Evolutionary conservation across 2,888 invertebrate genomes (phyloP), one percentile per base, ranked within the genome.

Genomic region (Doris montereyensis): DNA sequence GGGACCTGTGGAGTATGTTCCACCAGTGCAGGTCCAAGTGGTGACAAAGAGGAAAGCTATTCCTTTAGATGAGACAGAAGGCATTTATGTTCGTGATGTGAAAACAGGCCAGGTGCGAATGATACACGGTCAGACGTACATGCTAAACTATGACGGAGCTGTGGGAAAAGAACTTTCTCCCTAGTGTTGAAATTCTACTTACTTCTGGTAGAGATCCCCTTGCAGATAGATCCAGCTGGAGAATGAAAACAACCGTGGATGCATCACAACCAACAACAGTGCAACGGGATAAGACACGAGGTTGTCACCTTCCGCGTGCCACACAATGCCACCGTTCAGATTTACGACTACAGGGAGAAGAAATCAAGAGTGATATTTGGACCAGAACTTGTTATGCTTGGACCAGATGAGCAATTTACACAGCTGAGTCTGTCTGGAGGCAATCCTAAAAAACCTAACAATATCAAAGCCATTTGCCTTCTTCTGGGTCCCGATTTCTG

Each of bases 321-420:
- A 13, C 92, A 93, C 85, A 93, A 93, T 86, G 92, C 92, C 5
- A 92, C 92, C 70, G 92, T 92, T 10, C 93, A 93, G 87, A 91
- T 93, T 32, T 93, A 93, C 85, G 93, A 93, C 84, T 93, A 92
- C 85, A 92, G 92, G 83, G 90, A 91, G 76, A 93, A 93, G 84
- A 91, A 89, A 85, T 92, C 92, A 4, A 92, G 93, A 78, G 92
- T 93, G 77, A 87, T 92, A 13, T 93, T 92, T 87, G 93, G 93
- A 3, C 93, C 93, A n/a, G 93, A 93, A 80, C 87, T 93, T 80
- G 93, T 93, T 10, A 92, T 93, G 92, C 85, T 93, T 34, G 90
- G 90, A 4, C 93, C 93, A 1, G 92, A 93, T 82, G 93, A 93
- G 82, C 92, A 93, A 85, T 93, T 93, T 85, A 93, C 93, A 1